A percentile compares a stretch with the other conserved stretches of the same genome.
Conservation (phyloP, 2,113 vertebrate species). For the Monarcha castaneiventris region DNA sequence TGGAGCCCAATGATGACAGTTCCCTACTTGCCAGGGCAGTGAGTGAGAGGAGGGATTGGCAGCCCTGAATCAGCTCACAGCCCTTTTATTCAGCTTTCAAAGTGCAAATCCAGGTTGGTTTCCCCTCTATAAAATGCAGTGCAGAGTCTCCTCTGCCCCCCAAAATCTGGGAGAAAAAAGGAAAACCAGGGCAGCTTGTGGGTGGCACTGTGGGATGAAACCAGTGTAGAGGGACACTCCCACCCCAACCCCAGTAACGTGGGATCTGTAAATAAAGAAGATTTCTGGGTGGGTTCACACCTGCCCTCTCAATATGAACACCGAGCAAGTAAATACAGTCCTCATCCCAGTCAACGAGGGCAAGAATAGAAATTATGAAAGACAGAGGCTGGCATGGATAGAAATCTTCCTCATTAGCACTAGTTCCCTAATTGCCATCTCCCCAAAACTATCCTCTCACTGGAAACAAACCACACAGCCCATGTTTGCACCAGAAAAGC, state of each 20-base stretch:
- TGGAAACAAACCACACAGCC: background rate
- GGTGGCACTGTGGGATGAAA: background rate
- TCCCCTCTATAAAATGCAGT: background rate
- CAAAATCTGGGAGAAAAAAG: background rate
- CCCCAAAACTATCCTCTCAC: background rate
- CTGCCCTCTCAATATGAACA: background rate
- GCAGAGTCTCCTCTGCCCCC: background rate
- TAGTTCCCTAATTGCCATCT: background rate
- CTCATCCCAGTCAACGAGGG: background rate
- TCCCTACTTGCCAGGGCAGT: background rate
- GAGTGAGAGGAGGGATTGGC: background rate
- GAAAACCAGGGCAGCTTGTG: background rate
- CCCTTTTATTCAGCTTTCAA: background rate
- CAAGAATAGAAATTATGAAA: background rate
- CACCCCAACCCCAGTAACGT: rapidly evolving
- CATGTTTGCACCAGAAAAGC: background rate
- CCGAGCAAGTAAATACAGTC: background rate
- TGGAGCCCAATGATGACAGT: background rate
- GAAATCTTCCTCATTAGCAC: background rate
- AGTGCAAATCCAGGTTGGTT: background rate
- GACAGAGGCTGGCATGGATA: background rate
- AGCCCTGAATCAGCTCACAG: background rate
- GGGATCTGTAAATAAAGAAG: background rate
- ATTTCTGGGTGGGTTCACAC: background rate
- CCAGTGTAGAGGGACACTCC: background rate